Evolutionary conservation across 2,888 invertebrate genomes (phyloP).

Genomic region (Drosophila picticornis): DNA sequence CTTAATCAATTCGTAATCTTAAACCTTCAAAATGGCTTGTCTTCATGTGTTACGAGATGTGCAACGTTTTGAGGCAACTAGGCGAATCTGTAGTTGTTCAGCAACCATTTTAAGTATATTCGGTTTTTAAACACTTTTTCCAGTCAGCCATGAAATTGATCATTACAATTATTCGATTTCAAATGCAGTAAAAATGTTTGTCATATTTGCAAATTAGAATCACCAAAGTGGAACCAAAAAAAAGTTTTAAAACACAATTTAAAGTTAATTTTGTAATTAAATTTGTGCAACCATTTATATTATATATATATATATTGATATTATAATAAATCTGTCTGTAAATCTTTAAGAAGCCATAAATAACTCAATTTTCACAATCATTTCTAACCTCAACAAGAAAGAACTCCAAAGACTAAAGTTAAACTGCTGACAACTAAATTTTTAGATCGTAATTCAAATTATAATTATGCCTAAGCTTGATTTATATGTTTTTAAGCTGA

Average conservation of each 20-base stretch:
- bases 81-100: background rate
- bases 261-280: background rate
- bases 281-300: no score
- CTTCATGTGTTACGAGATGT: background rate
- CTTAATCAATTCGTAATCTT: background rate
- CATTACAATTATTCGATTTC: background rate
- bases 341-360: background rate
- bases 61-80: background rate
- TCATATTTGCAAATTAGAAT: background rate
- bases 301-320: background rate
- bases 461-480: background rate
- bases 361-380: background rate
- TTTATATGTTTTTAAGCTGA: background rate
- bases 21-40: background rate
- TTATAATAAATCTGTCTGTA: background rate
- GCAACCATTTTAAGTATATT: background rate
- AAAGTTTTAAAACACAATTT: background rate
- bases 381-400: background rate
- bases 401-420: background rate
- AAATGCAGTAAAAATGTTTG: background rate
- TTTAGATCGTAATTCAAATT: background rate
- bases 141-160: background rate
- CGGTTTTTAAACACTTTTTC: background rate
- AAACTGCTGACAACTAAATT: background rate
- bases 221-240: background rate